Evolutionary conservation across 2,888 invertebrate species (phyloP).

Genomic region (Philonicus albiceps): DNA sequence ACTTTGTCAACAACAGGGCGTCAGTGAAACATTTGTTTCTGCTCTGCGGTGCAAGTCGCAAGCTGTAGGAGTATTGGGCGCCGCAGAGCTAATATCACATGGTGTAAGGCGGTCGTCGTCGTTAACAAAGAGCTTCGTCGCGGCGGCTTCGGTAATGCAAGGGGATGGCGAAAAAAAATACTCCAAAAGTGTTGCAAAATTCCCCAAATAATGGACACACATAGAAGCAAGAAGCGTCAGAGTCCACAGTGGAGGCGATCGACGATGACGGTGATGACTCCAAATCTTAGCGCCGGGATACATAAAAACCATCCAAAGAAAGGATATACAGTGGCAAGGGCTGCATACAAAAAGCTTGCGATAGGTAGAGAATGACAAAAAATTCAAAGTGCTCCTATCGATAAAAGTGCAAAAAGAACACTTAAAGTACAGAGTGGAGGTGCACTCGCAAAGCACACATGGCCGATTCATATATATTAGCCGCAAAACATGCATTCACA

Average conservation of each 20-base stretch:
- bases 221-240: not conserved
- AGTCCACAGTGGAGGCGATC: not conserved
- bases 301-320: conserved; percentile 5
- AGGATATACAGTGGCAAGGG: not conserved
- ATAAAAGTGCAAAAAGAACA: conserved; percentile 37
- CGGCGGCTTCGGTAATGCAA: not conserved
- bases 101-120: not conserved
- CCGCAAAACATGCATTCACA: not conserved
- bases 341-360: conserved; percentile 27
- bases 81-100: not conserved
- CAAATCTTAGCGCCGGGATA: not conserved
- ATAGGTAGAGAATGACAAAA: conserved; percentile 3
- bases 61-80: not conserved
- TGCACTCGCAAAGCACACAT: not conserved
- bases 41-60: not conserved
- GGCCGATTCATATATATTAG: not conserved
- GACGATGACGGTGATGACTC: not conserved
- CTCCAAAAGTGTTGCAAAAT: not conserved
- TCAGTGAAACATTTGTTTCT: not conserved
- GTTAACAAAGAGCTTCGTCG: not conserved
- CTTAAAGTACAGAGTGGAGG: not conserved
- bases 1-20: conserved; percentile 10
- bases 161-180: not conserved
- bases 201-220: not conserved
- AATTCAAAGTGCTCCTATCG: conserved; percentile 27